phyloP scores from a whole-genome alignment of 2,888 invertebrate genomes.

The Rhopalosiphum nymphaeae region DNA sequence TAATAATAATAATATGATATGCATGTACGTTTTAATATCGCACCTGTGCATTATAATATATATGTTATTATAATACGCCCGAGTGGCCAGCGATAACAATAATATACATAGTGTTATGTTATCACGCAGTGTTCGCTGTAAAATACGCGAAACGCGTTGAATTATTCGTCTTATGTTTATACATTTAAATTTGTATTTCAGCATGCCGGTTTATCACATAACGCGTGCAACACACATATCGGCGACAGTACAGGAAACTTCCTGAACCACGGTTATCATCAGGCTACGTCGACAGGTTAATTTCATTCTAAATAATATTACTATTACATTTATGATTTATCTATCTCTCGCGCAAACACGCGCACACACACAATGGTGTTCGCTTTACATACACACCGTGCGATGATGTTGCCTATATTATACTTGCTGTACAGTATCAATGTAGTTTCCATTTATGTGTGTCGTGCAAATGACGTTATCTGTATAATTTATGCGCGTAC shows the following conservation, averaged over 20 bases:
- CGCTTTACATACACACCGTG: not conserved
- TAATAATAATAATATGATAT: not conserved
- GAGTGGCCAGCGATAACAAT: not conserved
- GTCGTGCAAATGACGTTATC: slow-evolving; percentile 2
- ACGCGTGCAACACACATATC: slow-evolving; percentile 56
- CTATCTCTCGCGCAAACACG: not conserved
- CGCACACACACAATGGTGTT: not conserved
- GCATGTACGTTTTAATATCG: not conserved
- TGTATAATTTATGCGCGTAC: not conserved
- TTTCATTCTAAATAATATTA: slow-evolving; percentile 8
- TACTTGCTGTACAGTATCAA: too few relatives aligned
- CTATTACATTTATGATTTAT: not conserved
- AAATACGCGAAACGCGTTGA: slow-evolving; percentile 2
- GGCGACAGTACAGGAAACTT: slow-evolving; percentile 52
- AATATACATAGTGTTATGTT: not conserved
- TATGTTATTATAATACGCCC: not conserved
- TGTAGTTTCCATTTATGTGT: not conserved
- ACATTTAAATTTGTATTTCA: slow-evolving; percentile 28
- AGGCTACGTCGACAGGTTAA: slow-evolving; percentile 47
- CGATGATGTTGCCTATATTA: not conserved
- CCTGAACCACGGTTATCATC: slow-evolving; percentile 55
- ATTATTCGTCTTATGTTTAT: not conserved
- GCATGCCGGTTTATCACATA: slow-evolving; percentile 54
- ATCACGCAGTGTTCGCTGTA: not conserved
- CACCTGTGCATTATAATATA: not conserved